These are phyloP conservation scores for Pica pica DNA, from an alignment of 2,113 vertebrate genomes.

Conservation along the genomic window DNA sequence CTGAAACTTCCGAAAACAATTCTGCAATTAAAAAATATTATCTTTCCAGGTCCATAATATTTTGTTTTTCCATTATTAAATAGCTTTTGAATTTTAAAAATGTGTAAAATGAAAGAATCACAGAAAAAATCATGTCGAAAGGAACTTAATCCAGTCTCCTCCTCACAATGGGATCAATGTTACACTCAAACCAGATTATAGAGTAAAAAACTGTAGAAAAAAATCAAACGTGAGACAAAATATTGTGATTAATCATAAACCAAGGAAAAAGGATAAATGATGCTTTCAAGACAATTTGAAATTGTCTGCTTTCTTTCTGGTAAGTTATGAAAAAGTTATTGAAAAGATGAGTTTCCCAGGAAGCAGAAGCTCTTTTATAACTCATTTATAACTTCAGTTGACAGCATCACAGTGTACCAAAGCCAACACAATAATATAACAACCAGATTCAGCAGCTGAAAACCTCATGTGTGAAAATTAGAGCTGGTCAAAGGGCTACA, in stretches of 20 bases:
- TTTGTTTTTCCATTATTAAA: neutral
- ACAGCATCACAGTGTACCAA: neutral
- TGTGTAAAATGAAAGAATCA: neutral
- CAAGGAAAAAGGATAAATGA: neutral
- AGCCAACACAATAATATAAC: neutral
- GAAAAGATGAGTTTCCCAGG: neutral
- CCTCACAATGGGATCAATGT: neutral
- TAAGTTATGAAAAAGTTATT: neutral
- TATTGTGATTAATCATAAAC: neutral
- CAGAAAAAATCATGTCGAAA: neutral
- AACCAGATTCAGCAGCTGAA: neutral
- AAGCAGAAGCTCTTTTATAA: neutral
- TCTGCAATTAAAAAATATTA: neutral
- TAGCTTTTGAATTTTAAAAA: neutral
- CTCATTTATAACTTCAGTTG: neutral
- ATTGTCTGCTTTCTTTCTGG: neutral
- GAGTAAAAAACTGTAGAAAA: neutral
- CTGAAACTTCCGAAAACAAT: neutral
- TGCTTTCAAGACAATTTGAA: neutral
- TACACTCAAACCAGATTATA: neutral
- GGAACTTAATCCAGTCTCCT: neutral
- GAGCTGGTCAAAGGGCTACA: neutral
- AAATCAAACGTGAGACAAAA: neutral
- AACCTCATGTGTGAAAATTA: neutral
- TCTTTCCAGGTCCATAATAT: neutral